Evolutionary conservation across 2,797 vertebrate genomes (phyloP), one percentile per base, ranked within the genome.

Genomic region (Manis crassicaudata): DNA sequence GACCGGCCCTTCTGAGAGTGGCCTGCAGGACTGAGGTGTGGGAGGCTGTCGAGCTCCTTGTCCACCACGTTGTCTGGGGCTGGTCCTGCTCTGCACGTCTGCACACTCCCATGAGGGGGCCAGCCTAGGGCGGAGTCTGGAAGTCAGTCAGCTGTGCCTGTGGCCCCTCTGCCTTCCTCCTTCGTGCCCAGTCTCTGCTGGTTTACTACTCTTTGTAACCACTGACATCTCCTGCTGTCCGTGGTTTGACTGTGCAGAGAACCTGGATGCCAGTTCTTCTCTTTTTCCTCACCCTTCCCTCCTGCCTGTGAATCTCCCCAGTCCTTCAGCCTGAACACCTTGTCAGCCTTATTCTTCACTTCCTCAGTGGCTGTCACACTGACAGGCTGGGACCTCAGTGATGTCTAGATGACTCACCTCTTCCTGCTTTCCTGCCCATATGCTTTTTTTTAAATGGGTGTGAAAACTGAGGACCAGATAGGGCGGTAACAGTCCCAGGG

Each of bases 391-490:
- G 35, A 68, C 70, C 73, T 88, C 13, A 63, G 79, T 17, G 37
- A 37, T 62, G 9, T 12, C 21, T 35, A 67, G 62, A 68, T 13
- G 46, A 7, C 56, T 80, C 29, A 79, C 21, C n/a, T 58, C 46
- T 50, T 3, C 27, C 32, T 23, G 50, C 17, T 35, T 2, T 72
- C 29, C 35, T 75, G 20, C 23, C 12, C 5, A 8, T 85, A 16
- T 14, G 14, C 4, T 75, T 65, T 60, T 65, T 93, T 50, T 35
- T n/a, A 52, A 80, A 7, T 81, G 50, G n/a, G 13, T 96, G 3
- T 83, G 67, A 62, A 77, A 90, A 86, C 63, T n/a, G 80, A 90
- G 81, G 58, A 63, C 76, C 62, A 79, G 62, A 58, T 46, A 54
- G 23, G 29, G 43, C 67, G 9, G 25, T 40, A n/a, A 43, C 23